Evolutionary conservation across 2,113 vertebrate species (phyloP).

Genomic region (Dromiciops gliroides): DNA sequence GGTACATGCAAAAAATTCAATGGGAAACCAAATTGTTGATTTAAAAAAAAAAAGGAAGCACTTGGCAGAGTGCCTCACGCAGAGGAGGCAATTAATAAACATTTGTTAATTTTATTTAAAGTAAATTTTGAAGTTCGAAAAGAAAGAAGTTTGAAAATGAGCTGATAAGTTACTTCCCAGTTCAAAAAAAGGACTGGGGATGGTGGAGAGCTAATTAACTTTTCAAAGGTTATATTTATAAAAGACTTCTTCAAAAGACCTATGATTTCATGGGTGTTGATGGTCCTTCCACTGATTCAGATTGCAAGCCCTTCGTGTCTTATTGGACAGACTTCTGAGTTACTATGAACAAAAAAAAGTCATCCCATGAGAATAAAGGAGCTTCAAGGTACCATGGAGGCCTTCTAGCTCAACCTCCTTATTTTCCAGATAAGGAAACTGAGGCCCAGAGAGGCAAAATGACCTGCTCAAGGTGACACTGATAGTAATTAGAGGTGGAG

Average conservation of each 20-base stretch:
- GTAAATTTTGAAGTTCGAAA: background rate
- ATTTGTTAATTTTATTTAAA: background rate
- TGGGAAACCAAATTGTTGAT: background rate
- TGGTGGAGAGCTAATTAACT: background rate
- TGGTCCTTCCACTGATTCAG: background rate
- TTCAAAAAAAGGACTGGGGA: background rate
- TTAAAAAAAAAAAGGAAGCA: background rate
- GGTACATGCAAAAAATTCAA: background rate
- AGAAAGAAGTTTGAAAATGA: background rate
- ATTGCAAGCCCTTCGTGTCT: background rate
- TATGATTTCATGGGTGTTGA: background rate
- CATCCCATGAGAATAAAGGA: background rate
- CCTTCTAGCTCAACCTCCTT: background rate
- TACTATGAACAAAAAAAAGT: background rate
- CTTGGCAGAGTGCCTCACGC: background rate
- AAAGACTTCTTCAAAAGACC: background rate
- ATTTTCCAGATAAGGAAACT: background rate
- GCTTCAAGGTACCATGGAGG: too few relatives aligned
- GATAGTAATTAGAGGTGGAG: background rate
- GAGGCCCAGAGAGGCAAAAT: background rate
- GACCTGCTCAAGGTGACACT: background rate
- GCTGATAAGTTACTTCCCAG: background rate
- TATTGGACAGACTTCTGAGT: background rate
- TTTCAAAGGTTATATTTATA: background rate
- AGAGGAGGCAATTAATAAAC: background rate